A percentile compares a stretch with the other conserved stretches of the same genome.
Evolutionary conservation across 2,113 vertebrate species (phyloP).

Genomic region (Trochalopteron elliotii): DNA sequence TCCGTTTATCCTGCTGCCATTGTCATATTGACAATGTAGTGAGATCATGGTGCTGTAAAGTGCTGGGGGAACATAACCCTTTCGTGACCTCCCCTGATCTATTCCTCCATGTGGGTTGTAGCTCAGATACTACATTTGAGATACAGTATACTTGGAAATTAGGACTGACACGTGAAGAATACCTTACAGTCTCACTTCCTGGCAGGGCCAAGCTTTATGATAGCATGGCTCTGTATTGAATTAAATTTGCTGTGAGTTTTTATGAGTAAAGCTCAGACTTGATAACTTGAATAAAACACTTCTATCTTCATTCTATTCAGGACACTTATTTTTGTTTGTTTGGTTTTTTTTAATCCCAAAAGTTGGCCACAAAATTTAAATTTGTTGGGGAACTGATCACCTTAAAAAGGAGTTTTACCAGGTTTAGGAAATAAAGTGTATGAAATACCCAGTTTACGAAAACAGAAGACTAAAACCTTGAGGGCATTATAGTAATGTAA

Average conservation of each 20-base stretch:
- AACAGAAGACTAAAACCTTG: not conserved
- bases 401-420: not conserved
- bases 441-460: not conserved
- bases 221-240: not conserved
- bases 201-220: not conserved
- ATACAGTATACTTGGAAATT: not conserved
- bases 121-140: not conserved
- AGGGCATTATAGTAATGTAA: not conserved
- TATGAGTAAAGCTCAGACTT: not conserved
- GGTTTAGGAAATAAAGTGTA: not conserved
- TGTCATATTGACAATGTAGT: slow-evolving; percentile 44
- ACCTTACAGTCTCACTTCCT: not conserved
- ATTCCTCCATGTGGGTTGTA: not conserved
- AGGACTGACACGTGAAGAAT: not conserved
- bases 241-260: not conserved
- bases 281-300: not conserved
- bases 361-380: not conserved
- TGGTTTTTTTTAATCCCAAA: not conserved
- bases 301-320: not conserved
- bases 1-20: slow-evolving; percentile 39
- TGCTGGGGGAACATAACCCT: slow-evolving; percentile 18
- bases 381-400: not conserved
- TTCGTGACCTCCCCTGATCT: not conserved
- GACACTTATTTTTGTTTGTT: not conserved
- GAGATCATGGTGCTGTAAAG: slow-evolving; percentile 2